These are phyloP conservation scores for Hydrozoanthus gracilis DNA, from an alignment of 92 coral and sea anemone species.

Conservation along the genomic window DNA sequence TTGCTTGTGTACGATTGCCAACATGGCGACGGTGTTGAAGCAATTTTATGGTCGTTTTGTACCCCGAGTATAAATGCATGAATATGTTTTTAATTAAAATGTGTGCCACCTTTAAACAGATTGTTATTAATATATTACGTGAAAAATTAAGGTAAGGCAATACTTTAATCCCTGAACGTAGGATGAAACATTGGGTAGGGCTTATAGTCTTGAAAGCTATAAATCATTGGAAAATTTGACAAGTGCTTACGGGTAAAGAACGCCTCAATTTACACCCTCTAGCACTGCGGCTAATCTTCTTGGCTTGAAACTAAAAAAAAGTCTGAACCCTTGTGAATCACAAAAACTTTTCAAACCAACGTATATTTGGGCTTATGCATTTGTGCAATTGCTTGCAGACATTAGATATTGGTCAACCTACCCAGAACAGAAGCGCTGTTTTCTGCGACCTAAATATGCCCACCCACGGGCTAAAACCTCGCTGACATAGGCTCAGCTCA, in stretches of 20 bases:
- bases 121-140: neutral
- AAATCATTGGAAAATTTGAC: conserved; percentile 16
- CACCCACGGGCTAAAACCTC: neutral
- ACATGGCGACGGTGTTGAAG: no score
- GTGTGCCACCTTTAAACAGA: neutral
- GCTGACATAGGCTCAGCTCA: no score
- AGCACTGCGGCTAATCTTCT: neutral
- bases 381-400: no score
- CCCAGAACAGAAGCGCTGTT: no score
- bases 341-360: neutral
- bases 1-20: no score
- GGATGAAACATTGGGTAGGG: neutral
- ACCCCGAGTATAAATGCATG: no score
- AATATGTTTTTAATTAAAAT: neutral
- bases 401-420: no score
- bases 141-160: neutral
- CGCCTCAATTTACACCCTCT: conserved; percentile 26
- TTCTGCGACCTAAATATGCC: neutral
- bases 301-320: neutral
- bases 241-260: conserved; percentile 11
- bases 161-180: conserved; percentile 8
- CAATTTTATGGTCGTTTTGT: no score
- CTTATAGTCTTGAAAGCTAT: neutral
- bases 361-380: neutral
- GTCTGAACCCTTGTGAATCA: neutral